These are phyloP conservation scores for Corydoras sp. DNA, from an alignment of 2,113 vertebrate species.

Conservation along the genomic window DNA sequence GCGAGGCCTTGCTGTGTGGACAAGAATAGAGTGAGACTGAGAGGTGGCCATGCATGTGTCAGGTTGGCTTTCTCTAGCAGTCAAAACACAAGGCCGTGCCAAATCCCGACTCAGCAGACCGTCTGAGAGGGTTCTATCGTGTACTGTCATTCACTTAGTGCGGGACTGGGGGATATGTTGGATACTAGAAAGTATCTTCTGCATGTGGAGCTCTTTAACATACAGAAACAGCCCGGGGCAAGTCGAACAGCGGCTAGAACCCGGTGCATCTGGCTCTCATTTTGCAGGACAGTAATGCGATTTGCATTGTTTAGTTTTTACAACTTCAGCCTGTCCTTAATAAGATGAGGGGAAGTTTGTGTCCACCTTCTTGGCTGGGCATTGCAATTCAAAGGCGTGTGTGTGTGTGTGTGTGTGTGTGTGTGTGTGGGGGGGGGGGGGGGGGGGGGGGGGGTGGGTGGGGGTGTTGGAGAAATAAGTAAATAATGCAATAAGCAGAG, in stretches of 20 bases:
- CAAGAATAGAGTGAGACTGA: constrained; percentile 20
- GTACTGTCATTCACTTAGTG: constrained; percentile 4
- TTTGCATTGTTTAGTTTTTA: constrained; percentile 74
- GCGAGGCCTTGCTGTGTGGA: constrained; percentile 6
- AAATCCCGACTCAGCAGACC: constrained; percentile 12
- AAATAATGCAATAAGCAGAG: constrained; percentile 32
- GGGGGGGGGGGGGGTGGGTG: neutral
- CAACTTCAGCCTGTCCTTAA: constrained; percentile 59
- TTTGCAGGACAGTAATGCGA: constrained; percentile 67
- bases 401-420: neutral
- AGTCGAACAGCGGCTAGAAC: constrained; percentile 15
- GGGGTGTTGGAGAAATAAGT: constrained; percentile 28
- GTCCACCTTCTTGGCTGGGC: constrained; percentile 4
- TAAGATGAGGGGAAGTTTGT: constrained; percentile 42
- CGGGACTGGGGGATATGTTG: no score
- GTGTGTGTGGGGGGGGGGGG: constrained; percentile 11
- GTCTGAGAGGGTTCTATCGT: constrained; percentile 25
- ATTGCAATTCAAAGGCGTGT: constrained; percentile 6
- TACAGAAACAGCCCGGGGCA: no score
- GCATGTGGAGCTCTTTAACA: no score
- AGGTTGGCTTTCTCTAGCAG: constrained; percentile 25
- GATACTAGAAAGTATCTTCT: no score
- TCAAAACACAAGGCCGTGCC: constrained; percentile 28
- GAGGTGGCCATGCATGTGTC: constrained; percentile 26
- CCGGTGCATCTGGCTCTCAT: constrained; percentile 63